These are phyloP conservation scores for Anseranas semipalmata DNA, from an alignment of 2,113 vertebrate species.

Conservation along the genomic window DNA sequence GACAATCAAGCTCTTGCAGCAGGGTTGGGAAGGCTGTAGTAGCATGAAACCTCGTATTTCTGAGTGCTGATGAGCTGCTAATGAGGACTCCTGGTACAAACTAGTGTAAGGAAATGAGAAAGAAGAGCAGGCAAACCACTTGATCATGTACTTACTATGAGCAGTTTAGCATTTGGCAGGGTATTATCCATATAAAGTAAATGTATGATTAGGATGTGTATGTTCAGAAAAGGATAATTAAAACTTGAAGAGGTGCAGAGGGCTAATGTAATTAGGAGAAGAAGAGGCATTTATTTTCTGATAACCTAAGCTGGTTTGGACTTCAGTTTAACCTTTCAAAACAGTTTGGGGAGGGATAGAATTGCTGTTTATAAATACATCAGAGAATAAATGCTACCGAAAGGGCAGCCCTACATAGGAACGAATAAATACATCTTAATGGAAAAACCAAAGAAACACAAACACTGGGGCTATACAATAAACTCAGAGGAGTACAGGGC, in stretches of 20 bases:
- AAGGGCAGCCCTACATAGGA: background rate
- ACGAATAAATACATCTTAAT: background rate
- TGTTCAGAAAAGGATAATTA: background rate
- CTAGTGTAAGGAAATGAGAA: fast-evolving
- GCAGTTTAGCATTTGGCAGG: background rate
- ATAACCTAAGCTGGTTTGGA: background rate
- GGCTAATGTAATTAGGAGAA: background rate
- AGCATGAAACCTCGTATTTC: background rate
- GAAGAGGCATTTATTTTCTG: background rate
- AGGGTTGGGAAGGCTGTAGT: background rate
- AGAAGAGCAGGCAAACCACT: background rate
- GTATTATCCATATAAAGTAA: background rate
- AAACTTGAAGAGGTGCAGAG: background rate
- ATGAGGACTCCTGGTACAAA: background rate
- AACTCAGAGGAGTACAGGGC: background rate
- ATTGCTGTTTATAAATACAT: conserved; percentile 24
- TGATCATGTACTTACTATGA: background rate
- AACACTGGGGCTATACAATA: background rate
- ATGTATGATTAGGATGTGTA: background rate
- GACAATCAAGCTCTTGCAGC: background rate
- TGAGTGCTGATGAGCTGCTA: background rate
- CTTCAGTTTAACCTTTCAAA: conserved; percentile 15
- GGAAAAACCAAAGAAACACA: background rate
- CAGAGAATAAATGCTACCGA: background rate
- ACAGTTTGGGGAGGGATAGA: background rate